A percentile compares a stretch with the other conserved stretches of the same genome.
These are phyloP conservation scores for Chrysochloris asiatica DNA, from an alignment of 2,113 vertebrate genomes.

Conservation along the genomic window DNA sequence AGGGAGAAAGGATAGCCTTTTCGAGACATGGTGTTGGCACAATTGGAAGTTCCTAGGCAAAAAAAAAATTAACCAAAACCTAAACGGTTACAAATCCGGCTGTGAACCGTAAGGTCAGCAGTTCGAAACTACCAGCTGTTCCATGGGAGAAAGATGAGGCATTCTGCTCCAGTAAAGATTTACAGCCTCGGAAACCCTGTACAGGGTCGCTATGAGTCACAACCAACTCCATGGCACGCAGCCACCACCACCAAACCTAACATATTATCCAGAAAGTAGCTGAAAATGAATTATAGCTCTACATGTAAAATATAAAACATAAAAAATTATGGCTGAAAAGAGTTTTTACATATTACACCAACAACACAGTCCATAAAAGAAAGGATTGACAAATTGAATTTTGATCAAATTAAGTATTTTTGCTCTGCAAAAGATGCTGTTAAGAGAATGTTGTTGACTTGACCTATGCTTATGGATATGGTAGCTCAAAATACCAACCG, in stretches of 20 bases:
- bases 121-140: no score
- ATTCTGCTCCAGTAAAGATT: no score
- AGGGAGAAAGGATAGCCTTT: slow-evolving; percentile 34
- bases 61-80: not conserved
- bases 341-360: not conserved
- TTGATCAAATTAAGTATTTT: not conserved
- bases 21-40: not conserved
- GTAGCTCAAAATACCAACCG: no score
- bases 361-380: slow-evolving; percentile 22
- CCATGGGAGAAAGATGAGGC: no score
- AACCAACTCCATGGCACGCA: no score
- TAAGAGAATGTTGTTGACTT: no score
- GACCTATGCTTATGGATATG: no score
- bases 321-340: not conserved
- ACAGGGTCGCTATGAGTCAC: no score
- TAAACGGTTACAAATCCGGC: no score
- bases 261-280: slow-evolving; percentile 10
- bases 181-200: no score
- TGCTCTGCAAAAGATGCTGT: not conserved
- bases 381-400: not conserved
- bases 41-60: not conserved
- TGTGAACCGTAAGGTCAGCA: no score
- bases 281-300: not conserved
- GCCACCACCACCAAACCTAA: slow-evolving; percentile 21
- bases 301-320: not conserved